Evolutionary conservation across 2,113 vertebrate species (phyloP).

Genomic region (Danio rerio): GRCz12tu NC_133181.1:41242001-41242500

Average conservation of each 20-base stretch:
- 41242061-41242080: constrained; percentile 60
- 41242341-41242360: not conserved
- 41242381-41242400: constrained; percentile 7
- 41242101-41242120: constrained; percentile 46
- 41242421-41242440: not conserved
- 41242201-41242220: constrained; percentile 46
- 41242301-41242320: constrained; percentile 4
- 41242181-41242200: not conserved
- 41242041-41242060: constrained; percentile 54
- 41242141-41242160: constrained; percentile 38
- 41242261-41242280: not conserved
- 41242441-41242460: constrained; percentile 15
- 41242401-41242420: not conserved
- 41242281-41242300: not conserved
- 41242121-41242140: constrained; percentile 53
- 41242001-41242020: constrained; percentile 4
- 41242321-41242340: constrained; percentile 15
- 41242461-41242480: not conserved
- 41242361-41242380: not conserved
- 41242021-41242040: constrained; percentile 35
- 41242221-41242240: too few relatives aligned
- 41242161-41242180: constrained; percentile 16
- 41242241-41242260: constrained; percentile 53
- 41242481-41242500: too few relatives aligned
- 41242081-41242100: constrained; percentile 65